Conservation (phyloP, 2,113 vertebrate genomes). For the Tupaia tana region DNA sequence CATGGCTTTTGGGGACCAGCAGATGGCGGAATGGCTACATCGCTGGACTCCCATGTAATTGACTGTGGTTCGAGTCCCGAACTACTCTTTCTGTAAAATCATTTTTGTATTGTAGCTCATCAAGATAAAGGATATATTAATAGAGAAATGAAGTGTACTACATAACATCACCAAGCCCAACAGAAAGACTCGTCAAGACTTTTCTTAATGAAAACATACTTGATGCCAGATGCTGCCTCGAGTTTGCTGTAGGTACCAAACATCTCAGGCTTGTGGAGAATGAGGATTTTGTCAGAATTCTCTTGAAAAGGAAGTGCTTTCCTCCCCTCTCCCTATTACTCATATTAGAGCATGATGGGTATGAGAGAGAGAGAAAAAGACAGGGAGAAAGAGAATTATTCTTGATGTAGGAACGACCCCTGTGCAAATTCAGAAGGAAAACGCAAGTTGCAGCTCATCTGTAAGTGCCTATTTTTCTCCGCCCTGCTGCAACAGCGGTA, state of each 20-base stretch:
- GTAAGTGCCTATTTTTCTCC: neutral
- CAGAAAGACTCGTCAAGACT: neutral
- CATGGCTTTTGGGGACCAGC: neutral
- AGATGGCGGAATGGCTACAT: too few relatives aligned
- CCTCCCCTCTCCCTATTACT: neutral
- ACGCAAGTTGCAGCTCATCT: slow-evolving; percentile 2
- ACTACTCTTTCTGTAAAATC: neutral
- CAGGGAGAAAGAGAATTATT: neutral
- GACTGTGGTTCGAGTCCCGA: too few relatives aligned
- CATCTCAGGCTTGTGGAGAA: neutral
- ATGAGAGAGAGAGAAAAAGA: too few relatives aligned
- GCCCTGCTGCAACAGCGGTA: neutral
- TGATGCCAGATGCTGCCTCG: neutral
- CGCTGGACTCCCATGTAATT: too few relatives aligned
- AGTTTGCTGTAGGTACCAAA: neutral
- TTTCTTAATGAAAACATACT: neutral
- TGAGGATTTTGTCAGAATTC: neutral
- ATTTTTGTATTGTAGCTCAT: neutral
- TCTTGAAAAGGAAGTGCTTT: neutral
- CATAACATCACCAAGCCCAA: neutral
- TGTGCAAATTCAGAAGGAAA: slow-evolving; percentile 50
- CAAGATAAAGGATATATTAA: neutral
- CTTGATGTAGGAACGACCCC: neutral
- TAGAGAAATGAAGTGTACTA: neutral
- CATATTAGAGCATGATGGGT: too few relatives aligned